A percentile compares a stretch with the other conserved stretches of the same genome.
phyloP scores from a whole-genome alignment of 1,140 invertebrate genomes.

The Drosophila setifemur region DNA sequence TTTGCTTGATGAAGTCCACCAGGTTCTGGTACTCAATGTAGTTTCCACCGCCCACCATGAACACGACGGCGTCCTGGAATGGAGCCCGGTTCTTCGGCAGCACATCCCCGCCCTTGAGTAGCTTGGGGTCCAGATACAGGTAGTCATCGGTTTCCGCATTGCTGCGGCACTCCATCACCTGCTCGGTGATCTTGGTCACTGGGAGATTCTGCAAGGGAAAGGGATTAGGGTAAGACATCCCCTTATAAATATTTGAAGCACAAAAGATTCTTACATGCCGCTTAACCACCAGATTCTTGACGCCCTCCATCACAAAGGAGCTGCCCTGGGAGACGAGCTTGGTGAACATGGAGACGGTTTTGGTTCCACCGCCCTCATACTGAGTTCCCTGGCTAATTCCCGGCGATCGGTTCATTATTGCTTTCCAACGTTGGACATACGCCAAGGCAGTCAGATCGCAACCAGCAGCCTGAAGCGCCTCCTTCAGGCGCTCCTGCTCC shows the following conservation, averaged over 20 bases:
- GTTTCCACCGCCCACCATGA: slow-evolving; percentile 98
- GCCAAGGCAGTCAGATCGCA: slow-evolving; percentile 92
- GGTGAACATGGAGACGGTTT: slow-evolving; percentile 98
- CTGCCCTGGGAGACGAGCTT: slow-evolving; percentile 98
- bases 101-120: slow-evolving; percentile 89
- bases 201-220: slow-evolving; percentile 89
- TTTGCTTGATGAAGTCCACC: slow-evolving; percentile 95
- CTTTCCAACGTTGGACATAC: slow-evolving; percentile 95
- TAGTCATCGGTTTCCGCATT: slow-evolving; percentile 93
- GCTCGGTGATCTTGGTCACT: slow-evolving; percentile 95
- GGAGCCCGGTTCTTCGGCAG: slow-evolving; percentile 86
- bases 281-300: slow-evolving; percentile 99
- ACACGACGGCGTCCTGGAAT: slow-evolving; percentile 96
- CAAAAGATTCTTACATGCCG: slow-evolving; percentile 92
- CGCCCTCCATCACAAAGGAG: slow-evolving; percentile 99
- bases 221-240: neutral
- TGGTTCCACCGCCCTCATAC: slow-evolving; percentile 96
- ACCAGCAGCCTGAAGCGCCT: slow-evolving; percentile 89
- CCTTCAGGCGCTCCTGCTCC: slow-evolving; percentile 92
- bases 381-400: slow-evolving; percentile 84
- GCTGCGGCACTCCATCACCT: slow-evolving; percentile 93
- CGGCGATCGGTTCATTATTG: slow-evolving; percentile 71
- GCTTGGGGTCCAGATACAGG: slow-evolving; percentile 95
- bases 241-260: too few species aligned
- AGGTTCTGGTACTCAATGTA: slow-evolving; percentile 99